Conservation (phyloP, 2,888 invertebrate species). For the Spialia ferax region DNA sequence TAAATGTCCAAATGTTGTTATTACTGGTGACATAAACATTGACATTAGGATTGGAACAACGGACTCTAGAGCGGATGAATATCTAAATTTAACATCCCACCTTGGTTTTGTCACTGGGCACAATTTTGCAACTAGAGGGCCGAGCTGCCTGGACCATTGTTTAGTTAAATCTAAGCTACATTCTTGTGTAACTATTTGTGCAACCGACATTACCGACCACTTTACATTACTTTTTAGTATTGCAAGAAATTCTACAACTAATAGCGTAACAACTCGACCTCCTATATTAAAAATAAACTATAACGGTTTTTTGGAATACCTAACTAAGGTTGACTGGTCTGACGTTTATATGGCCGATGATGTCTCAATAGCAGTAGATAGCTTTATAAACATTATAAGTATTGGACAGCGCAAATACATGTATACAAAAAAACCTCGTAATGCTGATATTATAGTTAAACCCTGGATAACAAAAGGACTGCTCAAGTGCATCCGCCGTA, state of each 20-base stretch:
- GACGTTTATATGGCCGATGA: background rate
- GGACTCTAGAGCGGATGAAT: background rate
- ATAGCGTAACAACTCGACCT: background rate
- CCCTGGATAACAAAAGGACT: background rate
- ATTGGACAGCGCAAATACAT: background rate
- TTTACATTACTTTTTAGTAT: background rate
- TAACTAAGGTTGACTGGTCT: background rate
- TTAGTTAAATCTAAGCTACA: background rate
- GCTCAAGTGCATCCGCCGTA: background rate
- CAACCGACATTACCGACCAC: background rate
- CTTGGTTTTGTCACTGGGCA: background rate
- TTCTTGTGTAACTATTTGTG: background rate
- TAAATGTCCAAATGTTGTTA: background rate
- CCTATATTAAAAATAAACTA: background rate
- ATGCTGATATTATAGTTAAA: background rate
- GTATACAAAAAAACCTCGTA: background rate
- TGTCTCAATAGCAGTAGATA: background rate
- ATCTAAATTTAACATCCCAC: background rate
- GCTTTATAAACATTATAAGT: background rate
- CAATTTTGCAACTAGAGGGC: background rate
- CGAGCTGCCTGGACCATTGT: background rate
- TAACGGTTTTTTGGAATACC: background rate
- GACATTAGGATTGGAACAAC: background rate
- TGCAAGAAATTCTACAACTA: background rate
- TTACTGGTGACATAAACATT: background rate